Conservation (phyloP, 2,888 invertebrate species). For the Lydus trimaculatus region DNA sequence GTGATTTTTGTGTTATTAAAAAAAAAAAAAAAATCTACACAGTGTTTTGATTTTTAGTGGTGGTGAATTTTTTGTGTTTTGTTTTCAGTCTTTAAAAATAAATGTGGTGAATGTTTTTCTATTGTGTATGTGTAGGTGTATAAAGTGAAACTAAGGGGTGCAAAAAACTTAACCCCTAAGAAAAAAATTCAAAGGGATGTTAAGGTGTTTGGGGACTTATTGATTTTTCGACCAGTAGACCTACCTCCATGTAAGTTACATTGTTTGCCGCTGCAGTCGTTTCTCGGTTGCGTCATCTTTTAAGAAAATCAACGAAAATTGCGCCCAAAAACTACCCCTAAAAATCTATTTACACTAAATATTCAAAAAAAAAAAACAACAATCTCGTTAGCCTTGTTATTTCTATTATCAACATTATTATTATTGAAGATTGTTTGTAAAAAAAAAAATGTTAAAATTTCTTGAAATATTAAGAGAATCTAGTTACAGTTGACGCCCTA, state of each 20-base stretch:
- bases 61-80: background rate
- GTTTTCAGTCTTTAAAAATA: no score
- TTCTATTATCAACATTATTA: no score
- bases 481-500: no score
- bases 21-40: background rate
- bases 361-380: background rate
- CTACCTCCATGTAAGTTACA: constrained; percentile 28
- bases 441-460: no score
- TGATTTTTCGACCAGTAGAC: constrained; percentile 29
- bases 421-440: no score
- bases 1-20: background rate
- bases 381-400: no score
- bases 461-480: no score
- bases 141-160: background rate
- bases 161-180: background rate
- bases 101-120: no score
- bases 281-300: background rate
- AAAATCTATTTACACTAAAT: no score
- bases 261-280: constrained; percentile 13
- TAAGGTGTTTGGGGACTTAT: constrained; percentile 21
- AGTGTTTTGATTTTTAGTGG: background rate
- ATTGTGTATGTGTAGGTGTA: background rate
- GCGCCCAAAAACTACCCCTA: background rate
- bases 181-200: no score
- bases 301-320: background rate